A percentile compares a stretch with the other conserved stretches of the same genome.
These are phyloP conservation scores for Hypolimnas misippus DNA, from an alignment of 2,888 invertebrate genomes.

Conservation along the genomic window DNA sequence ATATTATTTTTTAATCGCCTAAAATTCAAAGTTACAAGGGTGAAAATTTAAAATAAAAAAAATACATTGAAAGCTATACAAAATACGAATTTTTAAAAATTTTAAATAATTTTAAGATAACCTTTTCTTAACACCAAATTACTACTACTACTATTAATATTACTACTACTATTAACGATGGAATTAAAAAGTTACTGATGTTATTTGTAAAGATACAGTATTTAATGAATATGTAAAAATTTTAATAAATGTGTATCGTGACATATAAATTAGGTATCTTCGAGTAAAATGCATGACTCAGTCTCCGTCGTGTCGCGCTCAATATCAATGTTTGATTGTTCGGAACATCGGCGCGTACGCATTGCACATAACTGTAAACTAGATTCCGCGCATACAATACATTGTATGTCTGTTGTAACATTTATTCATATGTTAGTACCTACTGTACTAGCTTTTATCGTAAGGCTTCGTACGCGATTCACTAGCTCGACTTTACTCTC, in stretches of 20 bases:
- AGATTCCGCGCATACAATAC: slow-evolving; percentile 5
- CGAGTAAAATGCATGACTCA: slow-evolving; percentile 22
- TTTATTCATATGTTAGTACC: not conserved
- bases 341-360: slow-evolving; percentile 7
- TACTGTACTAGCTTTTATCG: not conserved
- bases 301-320: slow-evolving; percentile 9
- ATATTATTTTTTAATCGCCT: too few relatives aligned
- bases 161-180: too few relatives aligned
- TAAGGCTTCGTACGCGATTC: not conserved
- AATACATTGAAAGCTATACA: too few relatives aligned
- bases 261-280: slow-evolving; percentile 13
- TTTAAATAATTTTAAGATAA: too few relatives aligned
- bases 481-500: not conserved
- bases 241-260: slow-evolving; percentile 7
- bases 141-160: too few relatives aligned
- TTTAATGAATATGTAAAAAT: not conserved
- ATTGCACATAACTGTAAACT: slow-evolving; percentile 8
- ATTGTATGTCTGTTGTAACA: not conserved
- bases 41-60: too few relatives aligned
- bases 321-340: slow-evolving; percentile 25
- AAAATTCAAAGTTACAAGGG: too few relatives aligned
- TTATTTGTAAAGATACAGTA: slow-evolving; percentile 12
- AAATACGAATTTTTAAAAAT: too few relatives aligned
- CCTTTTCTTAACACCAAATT: too few relatives aligned
- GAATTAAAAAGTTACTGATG: too few relatives aligned